Conservation (phyloP, 2,113 vertebrate genomes). For the Murina feae region DNA sequence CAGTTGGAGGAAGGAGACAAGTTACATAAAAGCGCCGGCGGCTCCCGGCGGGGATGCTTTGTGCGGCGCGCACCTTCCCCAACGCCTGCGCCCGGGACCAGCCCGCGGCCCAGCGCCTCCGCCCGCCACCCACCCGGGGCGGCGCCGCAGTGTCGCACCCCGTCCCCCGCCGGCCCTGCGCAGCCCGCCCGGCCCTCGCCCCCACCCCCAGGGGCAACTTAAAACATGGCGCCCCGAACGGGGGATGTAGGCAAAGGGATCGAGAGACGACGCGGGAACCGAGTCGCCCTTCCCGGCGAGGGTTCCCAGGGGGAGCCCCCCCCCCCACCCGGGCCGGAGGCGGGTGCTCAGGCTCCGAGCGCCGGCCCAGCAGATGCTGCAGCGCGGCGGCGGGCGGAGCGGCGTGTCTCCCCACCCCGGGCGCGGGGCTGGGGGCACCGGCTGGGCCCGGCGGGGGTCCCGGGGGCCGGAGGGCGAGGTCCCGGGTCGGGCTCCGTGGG, state of each 20-base stretch:
- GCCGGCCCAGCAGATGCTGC: not conserved
- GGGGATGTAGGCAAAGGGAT: not conserved
- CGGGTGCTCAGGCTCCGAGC: not conserved
- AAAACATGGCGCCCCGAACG: slow-evolving; percentile 67
- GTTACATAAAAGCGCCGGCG: slow-evolving; percentile 62
- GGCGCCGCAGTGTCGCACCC: slow-evolving; percentile 53
- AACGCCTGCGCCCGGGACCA: not conserved
- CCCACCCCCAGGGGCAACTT: slow-evolving; percentile 26
- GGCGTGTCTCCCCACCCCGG: not conserved
- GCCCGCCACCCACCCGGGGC: not conserved
- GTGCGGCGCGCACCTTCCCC: slow-evolving; percentile 35
- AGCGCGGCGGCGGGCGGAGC: not conserved
- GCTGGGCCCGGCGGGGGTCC: not conserved
- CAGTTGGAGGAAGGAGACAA: slow-evolving; percentile 30
- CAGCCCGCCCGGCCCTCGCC: not conserved
- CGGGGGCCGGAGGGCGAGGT: not conserved
- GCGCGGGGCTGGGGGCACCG: not conserved
- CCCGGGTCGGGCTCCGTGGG: not conserved
- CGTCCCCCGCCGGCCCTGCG: not conserved
- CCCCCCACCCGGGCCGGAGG: slow-evolving; percentile 29
- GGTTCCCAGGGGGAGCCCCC: not conserved
- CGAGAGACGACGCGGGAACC: not conserved
- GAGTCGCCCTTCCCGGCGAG: not conserved
- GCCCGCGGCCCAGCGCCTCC: not conserved
- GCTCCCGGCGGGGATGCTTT: slow-evolving; percentile 51